Base-by-base conservation (phyloP, 2,113 vertebrate species). In the Daboia siamensis region DNA sequence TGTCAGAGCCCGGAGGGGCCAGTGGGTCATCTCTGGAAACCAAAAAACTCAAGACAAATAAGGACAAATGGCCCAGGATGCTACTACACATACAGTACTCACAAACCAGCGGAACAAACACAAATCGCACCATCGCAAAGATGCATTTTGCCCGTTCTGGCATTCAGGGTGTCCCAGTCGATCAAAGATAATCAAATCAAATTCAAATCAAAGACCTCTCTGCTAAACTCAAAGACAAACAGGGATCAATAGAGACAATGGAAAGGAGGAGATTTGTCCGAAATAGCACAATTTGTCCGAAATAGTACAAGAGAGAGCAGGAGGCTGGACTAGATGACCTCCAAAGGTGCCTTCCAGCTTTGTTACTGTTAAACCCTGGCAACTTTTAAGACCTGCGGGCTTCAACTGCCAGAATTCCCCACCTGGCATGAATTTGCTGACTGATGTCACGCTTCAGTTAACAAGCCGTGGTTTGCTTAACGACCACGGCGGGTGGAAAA, bases 1-100 rank as follows among this genome's bases (percentile, higher is more conserved):
- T 92, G 9, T n/a, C 61, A 56, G 33, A 88, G 9, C 61, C 87
- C 91, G 56, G 52, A 56, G 9, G 52, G 15, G 10, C 80, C 91
- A 88, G 39, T 80, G 7, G n/a, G 52, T 48, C 24, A 80, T 57
- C 91, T 92, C 52, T 56, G 91, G 26, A 88, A 84, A 64, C 86
- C 87, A 89, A 88, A 51, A 52, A 87, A 92, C 59, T 80, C 33
- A 23, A 44, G 51, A 55, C 24, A 48, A 88, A 88, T 46, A 88
- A 88, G 51, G 20, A 52, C 55, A 17, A 88, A 55, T 52, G 52
- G 86, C 17, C 26, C 91, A 80, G 6, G 33, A 39, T 74, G 55
- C 26, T n/a, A 26, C 26, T n/a, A 26, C 24, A 10, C 51, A 46
- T 24, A 48, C 39, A 10, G 15, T 10, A 56, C 17, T 64, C 51